These are phyloP conservation scores for Falco cherrug DNA, from an alignment of 2,797 vertebrate genomes.

Conservation along the genomic window DNA sequence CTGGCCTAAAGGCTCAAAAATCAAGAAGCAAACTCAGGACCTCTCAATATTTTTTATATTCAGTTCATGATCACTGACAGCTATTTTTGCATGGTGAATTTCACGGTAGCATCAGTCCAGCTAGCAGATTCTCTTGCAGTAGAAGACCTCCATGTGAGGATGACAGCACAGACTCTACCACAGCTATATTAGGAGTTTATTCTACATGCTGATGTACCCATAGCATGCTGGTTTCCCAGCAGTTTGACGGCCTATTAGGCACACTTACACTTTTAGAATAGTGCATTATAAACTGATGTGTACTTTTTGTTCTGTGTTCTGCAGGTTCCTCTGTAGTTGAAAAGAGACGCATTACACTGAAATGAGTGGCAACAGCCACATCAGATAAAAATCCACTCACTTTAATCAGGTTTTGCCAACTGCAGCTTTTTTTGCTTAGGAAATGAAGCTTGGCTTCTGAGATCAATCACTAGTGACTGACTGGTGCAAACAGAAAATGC, in stretches of 20 bases:
- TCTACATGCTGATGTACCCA: fast-evolving
- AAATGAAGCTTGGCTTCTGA: slow-evolving; percentile 33
- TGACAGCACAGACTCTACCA: neutral
- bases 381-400: neutral
- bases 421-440: neutral
- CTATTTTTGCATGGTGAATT: neutral
- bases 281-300: neutral
- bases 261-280: neutral
- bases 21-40: neutral
- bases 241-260: neutral
- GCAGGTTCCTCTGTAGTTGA: neutral
- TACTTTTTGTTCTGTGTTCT: slow-evolving; percentile 1
- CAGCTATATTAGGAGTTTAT: neutral
- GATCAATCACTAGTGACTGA: neutral
- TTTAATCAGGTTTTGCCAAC: slow-evolving; percentile 51
- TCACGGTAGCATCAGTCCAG: fast-evolving
- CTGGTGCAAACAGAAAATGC: slow-evolving; percentile 24
- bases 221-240: neutral
- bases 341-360: neutral
- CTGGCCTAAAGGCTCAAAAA: neutral
- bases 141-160: neutral
- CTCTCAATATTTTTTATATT: neutral
- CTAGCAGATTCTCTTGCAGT: neutral
- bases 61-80: neutral
- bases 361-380: slow-evolving; percentile 18